Evolutionary conservation across 2,113 vertebrate species (phyloP).

Genomic region (Thalassarche chlororhynchos): DNA sequence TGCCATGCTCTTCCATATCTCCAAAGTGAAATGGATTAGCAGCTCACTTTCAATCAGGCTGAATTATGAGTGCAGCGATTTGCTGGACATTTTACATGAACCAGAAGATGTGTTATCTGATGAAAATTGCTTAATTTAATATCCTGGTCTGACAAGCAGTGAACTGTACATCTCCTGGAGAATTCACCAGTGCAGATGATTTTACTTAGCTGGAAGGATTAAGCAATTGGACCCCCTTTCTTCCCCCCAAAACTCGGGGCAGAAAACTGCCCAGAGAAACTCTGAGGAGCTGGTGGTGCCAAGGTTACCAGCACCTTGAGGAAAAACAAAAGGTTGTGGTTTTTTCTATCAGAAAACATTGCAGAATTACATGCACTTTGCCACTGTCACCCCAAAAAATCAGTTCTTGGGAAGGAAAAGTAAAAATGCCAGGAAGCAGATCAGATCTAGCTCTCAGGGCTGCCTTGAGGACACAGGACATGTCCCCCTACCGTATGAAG

Average conservation of each 20-base stretch:
- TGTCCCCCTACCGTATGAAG: rapidly evolving
- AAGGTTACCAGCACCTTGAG: background rate
- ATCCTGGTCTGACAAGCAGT: slow-evolving; percentile 64
- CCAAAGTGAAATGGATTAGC: slow-evolving; percentile 58
- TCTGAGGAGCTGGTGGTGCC: background rate
- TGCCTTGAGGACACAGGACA: background rate
- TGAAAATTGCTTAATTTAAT: slow-evolving; percentile 80
- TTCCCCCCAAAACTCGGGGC: background rate
- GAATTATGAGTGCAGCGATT: slow-evolving; percentile 81
- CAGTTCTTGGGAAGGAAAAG: background rate
- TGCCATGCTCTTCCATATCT: slow-evolving; percentile 34
- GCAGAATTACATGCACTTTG: background rate
- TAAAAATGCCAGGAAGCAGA: background rate
- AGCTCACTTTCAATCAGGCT: slow-evolving; percentile 74
- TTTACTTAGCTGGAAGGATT: slow-evolving; percentile 63
- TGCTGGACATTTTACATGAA: slow-evolving; percentile 83
- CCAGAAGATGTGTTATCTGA: slow-evolving; percentile 91
- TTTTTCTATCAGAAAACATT: background rate
- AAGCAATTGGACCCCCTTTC: background rate
- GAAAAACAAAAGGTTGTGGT: background rate
- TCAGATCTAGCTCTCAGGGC: background rate
- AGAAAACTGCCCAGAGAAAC: background rate
- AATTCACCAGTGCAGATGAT: slow-evolving; percentile 56
- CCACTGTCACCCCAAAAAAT: background rate
- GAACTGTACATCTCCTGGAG: slow-evolving; percentile 57